Evolutionary conservation across 2,113 vertebrate genomes (phyloP), one percentile per base, ranked within the genome.

Genomic region (Ellobius talpinus): DNA sequence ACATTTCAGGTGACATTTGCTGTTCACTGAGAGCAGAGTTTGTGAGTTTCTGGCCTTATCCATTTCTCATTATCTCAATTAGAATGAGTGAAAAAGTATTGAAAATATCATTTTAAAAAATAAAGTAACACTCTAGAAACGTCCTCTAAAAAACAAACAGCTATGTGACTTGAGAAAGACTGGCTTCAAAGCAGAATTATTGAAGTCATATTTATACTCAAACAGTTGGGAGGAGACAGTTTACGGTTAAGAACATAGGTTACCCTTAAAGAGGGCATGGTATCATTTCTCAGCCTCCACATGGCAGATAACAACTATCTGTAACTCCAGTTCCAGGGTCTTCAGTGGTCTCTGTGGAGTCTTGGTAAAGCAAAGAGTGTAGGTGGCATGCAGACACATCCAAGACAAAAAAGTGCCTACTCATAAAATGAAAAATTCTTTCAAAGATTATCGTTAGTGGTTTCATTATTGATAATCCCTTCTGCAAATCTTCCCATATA

Each of bases 81-180:
- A 84, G 47, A 93, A 74, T 89, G 55, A 93, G 39, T 93, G 26
- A 91, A 87, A 93, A 55, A 21, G 21, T 94, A 66, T 58, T 96
- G 50, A 96, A 90, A 86, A 92, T 14, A 92, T 87, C 96, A 91
- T 12, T 95, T 87, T 70, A 95, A 89, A 84, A 39, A 50, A 19
- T 72, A 94, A 77, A 63, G 5, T 65, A 66, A 66, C 55, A 96
- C 23, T 79, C 92, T 94, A 52, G 50, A 91, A 94, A 94, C 42
- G 2, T 63, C 45, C 19, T 91, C 90, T 96, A 87, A 91, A 95
- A 95, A 88, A 82, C 74, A 26, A 77, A 78, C 72, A 95, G 76
- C n/a, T 65, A 81, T 84, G 4, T 68, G 8, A 89, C 29, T 33
- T 92, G n/a, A 90, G 19, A 96, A 96, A 95, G 85, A 87, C 11